Base-by-base conservation (phyloP, 35 echinoderm and acorn worm species). In the Patiria miniata region DNA sequence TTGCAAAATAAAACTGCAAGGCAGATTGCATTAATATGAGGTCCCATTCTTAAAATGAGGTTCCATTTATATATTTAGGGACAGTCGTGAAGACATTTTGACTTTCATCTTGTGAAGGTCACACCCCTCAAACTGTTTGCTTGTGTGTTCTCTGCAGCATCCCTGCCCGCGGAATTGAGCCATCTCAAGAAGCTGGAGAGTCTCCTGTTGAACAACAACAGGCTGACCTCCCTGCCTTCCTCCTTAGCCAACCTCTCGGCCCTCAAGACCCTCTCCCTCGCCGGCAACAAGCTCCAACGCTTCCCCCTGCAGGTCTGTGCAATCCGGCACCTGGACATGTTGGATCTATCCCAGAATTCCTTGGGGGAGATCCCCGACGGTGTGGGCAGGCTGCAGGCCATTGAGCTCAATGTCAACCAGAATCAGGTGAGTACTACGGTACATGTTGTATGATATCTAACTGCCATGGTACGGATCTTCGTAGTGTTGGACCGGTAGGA, bases 401-500 rank as follows among this genome's bases (percentile, higher is more conserved):
- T 92, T 21, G 95, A 97, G 85, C 78, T 97, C 8, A 97, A 97
- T 82, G 55, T 93, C 17, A 97, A 97, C 83, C 95, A 97, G 81
- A 97, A 97, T 52, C 95, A 97, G 95, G 95, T 97, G 80, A 87
- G 80, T 47, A 47, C 4, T n/a, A 47, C 42, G 12, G 12, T 47
- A 12, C 4, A 47, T 47, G 42, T 6, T 47, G n/a, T n/a, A n/a
- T n/a, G n/a, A n/a, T n/a, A n/a, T n/a, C n/a, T n/a, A n/a, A n/a
- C n/a, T n/a, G n/a, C n/a, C n/a, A n/a, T n/a, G n/a, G n/a, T n/a
- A n/a, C n/a, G n/a, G n/a, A n/a, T n/a, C n/a, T n/a, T n/a, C n/a
- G n/a, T n/a, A n/a, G n/a, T n/a, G n/a, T n/a, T n/a, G n/a, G n/a
- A n/a, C n/a, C n/a, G n/a, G n/a, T n/a, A n/a, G n/a, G n/a, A n/a